These are phyloP conservation scores for Lucilia sericata DNA, from an alignment of 1,140 invertebrate genomes.

Conservation along the genomic window DNA sequence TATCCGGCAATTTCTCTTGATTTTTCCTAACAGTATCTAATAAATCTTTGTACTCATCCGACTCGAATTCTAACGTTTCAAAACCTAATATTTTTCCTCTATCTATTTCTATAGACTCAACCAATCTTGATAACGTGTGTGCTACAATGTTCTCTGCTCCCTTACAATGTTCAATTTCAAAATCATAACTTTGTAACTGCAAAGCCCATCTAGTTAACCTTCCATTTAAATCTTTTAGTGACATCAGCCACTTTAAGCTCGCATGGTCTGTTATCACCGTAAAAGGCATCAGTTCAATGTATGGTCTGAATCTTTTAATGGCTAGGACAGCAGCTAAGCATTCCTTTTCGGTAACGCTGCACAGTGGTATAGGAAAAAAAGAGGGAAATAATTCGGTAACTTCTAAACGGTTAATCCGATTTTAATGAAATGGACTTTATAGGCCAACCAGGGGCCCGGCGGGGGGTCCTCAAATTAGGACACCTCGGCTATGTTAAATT, in stretches of 20 bases:
- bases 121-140: background rate
- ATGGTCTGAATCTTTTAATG: slow-evolving; percentile 42
- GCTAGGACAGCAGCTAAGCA: slow-evolving; percentile 40
- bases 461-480: no score
- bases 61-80: background rate
- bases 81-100: background rate
- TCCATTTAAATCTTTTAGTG: slow-evolving; percentile 52
- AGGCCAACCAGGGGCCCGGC: no score
- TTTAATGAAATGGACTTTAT: no score
- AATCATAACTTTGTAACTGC: slow-evolving; percentile 37
- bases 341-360: slow-evolving; percentile 42
- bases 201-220: slow-evolving; percentile 43
- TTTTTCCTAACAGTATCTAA: background rate
- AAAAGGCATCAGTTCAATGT: slow-evolving; percentile 34
- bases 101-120: background rate
- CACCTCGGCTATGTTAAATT: no score
- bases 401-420: no score
- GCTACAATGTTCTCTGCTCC: slow-evolving; percentile 32
- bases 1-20: background rate
- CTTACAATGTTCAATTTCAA: slow-evolving; percentile 38
- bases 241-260: slow-evolving; percentile 48
- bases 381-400: no score
- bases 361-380: no score
- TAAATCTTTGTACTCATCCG: background rate
- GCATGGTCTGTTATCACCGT: slow-evolving; percentile 42